These are phyloP conservation scores for Holocentrus rufus DNA, from an alignment of 2,797 vertebrate genomes.

Conservation along the genomic window DNA sequence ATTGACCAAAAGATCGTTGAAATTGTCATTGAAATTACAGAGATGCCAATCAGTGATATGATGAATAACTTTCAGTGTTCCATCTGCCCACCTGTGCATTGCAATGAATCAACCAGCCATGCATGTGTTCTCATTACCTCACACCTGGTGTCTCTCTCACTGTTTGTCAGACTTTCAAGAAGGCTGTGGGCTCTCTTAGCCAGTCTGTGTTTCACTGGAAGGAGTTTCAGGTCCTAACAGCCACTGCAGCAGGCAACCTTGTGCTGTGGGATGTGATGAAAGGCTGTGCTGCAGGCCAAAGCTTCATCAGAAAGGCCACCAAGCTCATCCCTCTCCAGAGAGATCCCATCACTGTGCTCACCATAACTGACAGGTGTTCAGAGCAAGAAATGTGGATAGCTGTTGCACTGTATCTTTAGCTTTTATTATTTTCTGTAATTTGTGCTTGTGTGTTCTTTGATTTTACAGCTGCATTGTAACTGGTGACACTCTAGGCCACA, in stretches of 20 bases:
- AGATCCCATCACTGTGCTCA: constrained; percentile 85
- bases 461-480: constrained; percentile 87
- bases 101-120: background rate
- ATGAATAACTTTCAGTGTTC: constrained; percentile 1
- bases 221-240: constrained; percentile 79
- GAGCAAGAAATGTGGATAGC: background rate
- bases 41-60: background rate
- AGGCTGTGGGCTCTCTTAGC: constrained; percentile 78
- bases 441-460: constrained; percentile 29
- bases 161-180: constrained; percentile 77
- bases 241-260: constrained; percentile 81
- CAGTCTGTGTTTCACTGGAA: constrained; percentile 87
- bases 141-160: background rate
- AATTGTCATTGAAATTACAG: background rate
- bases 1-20: background rate
- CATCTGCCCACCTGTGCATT: constrained; percentile 14
- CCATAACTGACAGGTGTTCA: constrained; percentile 79
- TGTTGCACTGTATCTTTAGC: background rate
- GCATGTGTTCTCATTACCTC: background rate
- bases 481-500: constrained; percentile 84
- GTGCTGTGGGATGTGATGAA: constrained; percentile 83
- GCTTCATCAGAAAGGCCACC: constrained; percentile 56
- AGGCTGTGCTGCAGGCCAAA: constrained; percentile 7
- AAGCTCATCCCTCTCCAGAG: constrained; percentile 85
- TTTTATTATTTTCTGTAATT: constrained; percentile 23